phyloP scores from a whole-genome alignment of 2,113 vertebrate genomes.

The Ibidorhyncha struthersii region DNA sequence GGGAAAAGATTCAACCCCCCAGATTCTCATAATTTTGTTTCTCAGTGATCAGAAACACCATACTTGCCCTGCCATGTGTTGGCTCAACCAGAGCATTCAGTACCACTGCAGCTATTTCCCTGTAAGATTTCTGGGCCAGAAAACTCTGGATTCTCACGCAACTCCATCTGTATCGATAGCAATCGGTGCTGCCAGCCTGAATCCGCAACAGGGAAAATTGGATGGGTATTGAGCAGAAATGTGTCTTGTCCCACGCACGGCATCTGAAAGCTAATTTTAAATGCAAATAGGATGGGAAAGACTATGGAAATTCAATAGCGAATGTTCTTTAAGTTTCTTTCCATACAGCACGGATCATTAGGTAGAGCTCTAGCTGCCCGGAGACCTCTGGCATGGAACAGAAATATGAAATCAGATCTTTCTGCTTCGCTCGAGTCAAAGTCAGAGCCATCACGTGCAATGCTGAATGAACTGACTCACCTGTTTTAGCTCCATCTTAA shows the following conservation, averaged over 20 bases:
- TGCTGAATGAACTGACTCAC: not conserved
- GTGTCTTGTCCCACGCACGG: conserved; percentile 23
- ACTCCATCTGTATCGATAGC: not conserved
- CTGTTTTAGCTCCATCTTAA: not conserved
- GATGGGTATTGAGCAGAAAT: not conserved
- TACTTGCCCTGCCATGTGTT: not conserved
- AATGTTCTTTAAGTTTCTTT: not conserved
- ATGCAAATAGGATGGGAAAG: conserved; percentile 5
- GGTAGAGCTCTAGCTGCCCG: not conserved
- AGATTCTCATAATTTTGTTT: not conserved
- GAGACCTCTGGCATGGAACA: not conserved
- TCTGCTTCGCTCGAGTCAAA: accelerated
- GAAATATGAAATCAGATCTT: not conserved
- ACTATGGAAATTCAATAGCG: conserved; percentile 14
- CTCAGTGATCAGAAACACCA: not conserved
- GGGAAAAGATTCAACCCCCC: not conserved
- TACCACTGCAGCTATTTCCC: not conserved
- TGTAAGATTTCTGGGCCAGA: not conserved
- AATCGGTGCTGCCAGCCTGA: not conserved
- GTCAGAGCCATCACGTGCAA: accelerated
- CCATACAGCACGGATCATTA: not conserved
- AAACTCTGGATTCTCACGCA: not conserved
- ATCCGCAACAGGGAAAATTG: not conserved
- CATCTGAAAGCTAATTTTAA: not conserved
- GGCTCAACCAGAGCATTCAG: not conserved